Percentiles rank a stretch among this genome's conserved stretches.
These are phyloP conservation scores for Entelurus aequoreus DNA, from an alignment of 2,113 vertebrate species.

Conservation along the genomic window DNA sequence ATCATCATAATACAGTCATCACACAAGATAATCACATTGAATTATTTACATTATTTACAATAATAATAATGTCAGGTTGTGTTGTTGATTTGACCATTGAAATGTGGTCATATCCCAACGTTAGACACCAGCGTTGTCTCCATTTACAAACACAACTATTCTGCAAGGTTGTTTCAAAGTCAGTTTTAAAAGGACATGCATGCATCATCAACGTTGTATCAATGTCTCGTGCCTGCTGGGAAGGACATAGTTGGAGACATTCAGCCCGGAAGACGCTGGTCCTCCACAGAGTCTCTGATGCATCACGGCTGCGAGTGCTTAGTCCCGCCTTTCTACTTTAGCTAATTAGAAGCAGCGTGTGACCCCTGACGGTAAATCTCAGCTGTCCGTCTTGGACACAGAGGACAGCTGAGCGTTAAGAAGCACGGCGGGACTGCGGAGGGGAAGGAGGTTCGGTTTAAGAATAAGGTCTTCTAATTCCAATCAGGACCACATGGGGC, in stretches of 20 bases:
- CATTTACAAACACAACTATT: too few relatives aligned
- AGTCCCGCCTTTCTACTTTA: slow-evolving; percentile 63
- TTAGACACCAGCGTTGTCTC: too few relatives aligned
- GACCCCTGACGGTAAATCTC: slow-evolving; percentile 68
- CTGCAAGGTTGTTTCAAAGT: too few relatives aligned
- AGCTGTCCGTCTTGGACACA: slow-evolving; percentile 44
- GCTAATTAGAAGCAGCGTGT: slow-evolving; percentile 67
- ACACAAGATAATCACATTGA: too few relatives aligned
- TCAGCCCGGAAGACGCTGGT: not conserved
- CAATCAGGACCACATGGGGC: slow-evolving; percentile 39
- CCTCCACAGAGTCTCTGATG: slow-evolving; percentile 8
- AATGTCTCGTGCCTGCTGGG: too few relatives aligned
- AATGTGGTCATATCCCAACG: too few relatives aligned
- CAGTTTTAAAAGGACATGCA: too few relatives aligned
- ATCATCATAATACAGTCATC: too few relatives aligned
- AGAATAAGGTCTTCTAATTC: slow-evolving; percentile 45
- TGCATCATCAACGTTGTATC: too few relatives aligned
- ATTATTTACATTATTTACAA: too few relatives aligned
- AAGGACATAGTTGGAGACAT: not conserved
- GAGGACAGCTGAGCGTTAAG: slow-evolving; percentile 5
- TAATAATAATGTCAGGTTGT: too few relatives aligned
- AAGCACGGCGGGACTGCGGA: slow-evolving; percentile 6
- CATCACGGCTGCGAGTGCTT: slow-evolving; percentile 44
- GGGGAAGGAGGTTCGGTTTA: slow-evolving; percentile 4
- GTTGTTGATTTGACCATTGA: too few relatives aligned